A percentile compares a stretch with the other conserved stretches of the same genome.
Evolutionary conservation across 2,113 vertebrate species (phyloP).

Genomic region (Xiphophorus couchianus): DNA sequence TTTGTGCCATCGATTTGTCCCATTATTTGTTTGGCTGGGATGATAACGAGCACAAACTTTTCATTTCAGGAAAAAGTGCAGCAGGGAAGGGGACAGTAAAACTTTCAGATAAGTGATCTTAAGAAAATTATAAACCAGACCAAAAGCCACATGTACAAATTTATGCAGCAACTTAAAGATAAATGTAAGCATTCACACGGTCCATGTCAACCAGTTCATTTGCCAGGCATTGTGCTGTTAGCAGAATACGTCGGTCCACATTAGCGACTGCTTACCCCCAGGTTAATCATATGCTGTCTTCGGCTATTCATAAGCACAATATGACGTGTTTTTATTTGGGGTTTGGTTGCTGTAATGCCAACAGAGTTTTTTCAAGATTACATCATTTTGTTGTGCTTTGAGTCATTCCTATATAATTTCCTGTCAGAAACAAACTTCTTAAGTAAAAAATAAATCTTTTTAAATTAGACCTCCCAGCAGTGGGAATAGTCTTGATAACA

Average conservation of each 20-base stretch:
- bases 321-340: background rate
- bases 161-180: background rate
- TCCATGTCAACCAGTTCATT: conserved; percentile 10
- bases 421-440: too few species aligned
- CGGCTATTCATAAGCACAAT: conserved; percentile 12
- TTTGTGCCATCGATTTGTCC: background rate
- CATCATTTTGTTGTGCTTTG: too few species aligned
- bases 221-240: conserved; percentile 6
- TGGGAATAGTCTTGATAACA: too few species aligned
- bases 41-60: background rate
- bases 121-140: background rate
- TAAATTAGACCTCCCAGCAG: too few species aligned
- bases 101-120: background rate
- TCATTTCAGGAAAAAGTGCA: background rate
- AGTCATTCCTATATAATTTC: too few species aligned
- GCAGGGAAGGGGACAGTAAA: background rate
- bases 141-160: background rate
- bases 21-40: background rate
- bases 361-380: too few species aligned
- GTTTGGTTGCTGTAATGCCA: too few species aligned
- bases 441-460: too few species aligned
- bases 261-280: conserved; percentile 26
- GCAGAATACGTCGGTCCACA: conserved; percentile 21
- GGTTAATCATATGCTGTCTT: conserved; percentile 50
- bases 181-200: background rate